A percentile compares a stretch with the other conserved stretches of the same genome.
Conservation (phyloP, 2,888 invertebrate species). For the Bruchidius siliquastri region DNA sequence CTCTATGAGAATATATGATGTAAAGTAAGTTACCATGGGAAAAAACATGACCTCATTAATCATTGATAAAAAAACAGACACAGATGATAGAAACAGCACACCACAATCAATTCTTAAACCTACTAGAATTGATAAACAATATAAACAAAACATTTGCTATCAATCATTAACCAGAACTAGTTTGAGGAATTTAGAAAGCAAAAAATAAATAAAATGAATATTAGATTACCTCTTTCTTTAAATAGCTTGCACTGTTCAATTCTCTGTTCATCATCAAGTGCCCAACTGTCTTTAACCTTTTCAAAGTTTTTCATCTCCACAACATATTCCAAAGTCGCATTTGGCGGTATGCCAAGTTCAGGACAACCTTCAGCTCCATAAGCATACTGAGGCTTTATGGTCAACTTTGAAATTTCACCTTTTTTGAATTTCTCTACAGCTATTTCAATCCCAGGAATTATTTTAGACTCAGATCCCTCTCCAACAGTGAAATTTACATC, state of each 20-base stretch:
- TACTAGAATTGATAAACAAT: too few species aligned
- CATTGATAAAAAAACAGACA: too few species aligned
- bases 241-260: conserved; percentile 74
- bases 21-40: too few species aligned
- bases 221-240: conserved; percentile 76
- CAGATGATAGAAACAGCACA: too few species aligned
- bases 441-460: conserved; percentile 78
- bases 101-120: too few species aligned
- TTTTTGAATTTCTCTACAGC: conserved; percentile 76
- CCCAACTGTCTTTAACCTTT: conserved; percentile 77
- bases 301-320: conserved; percentile 82
- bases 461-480: conserved; percentile 71
- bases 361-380: conserved; percentile 61
- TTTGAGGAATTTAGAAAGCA: too few species aligned
- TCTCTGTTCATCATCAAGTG: conserved; percentile 73
- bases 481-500: conserved; percentile 80
- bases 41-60: too few species aligned
- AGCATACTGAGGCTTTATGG: conserved; percentile 73
- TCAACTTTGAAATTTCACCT: conserved; percentile 71
- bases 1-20: too few species aligned
- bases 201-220: background rate
- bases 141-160: too few species aligned
- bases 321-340: conserved; percentile 73
- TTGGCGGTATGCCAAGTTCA: conserved; percentile 70
- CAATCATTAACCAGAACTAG: too few species aligned